A percentile compares a stretch with the other conserved stretches of the same genome.
Evolutionary conservation across 2,888 invertebrate species (phyloP).

Genomic region (Scaptomyza tumidula): DNA sequence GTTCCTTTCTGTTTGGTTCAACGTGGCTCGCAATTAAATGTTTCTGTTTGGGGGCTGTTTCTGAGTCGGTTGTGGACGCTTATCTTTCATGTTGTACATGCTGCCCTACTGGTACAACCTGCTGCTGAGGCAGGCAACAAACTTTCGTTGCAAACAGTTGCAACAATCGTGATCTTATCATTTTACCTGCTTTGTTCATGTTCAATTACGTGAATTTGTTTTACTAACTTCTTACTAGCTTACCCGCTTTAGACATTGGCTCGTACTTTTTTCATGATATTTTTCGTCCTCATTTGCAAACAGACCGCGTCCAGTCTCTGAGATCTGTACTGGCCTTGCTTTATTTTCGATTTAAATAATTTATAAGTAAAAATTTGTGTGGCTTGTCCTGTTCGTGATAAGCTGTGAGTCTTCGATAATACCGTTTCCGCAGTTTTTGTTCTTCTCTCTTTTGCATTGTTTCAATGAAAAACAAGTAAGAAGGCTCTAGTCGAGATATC

Average conservation of each 20-base stretch:
- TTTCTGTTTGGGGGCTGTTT: slow-evolving; percentile 22
- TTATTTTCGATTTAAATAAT: slow-evolving; percentile 51
- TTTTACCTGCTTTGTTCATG: slow-evolving; percentile 74
- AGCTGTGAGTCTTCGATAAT: no score
- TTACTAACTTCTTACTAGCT: slow-evolving; percentile 53
- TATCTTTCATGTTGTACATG: slow-evolving; percentile 46
- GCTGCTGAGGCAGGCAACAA: slow-evolving; percentile 53
- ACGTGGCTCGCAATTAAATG: slow-evolving; percentile 77
- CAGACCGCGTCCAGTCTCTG: slow-evolving; percentile 68
- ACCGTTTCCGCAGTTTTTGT: no score
- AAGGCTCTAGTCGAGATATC: no score
- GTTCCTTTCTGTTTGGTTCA: slow-evolving; percentile 58
- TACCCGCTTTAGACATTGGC: slow-evolving; percentile 28
- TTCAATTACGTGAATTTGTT: slow-evolving; percentile 78
- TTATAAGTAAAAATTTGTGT: no score
- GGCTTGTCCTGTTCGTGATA: no score
- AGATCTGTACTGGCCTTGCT: slow-evolving; percentile 43
- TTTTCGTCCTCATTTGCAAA: slow-evolving; percentile 75
- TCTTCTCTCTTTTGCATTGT: no score
- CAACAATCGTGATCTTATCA: slow-evolving; percentile 76
- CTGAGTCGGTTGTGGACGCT: slow-evolving; percentile 38
- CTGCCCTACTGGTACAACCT: slow-evolving; percentile 59
- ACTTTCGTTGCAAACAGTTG: slow-evolving; percentile 45
- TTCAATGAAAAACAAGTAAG: no score
- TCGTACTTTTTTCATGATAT: slow-evolving; percentile 67